Percentiles rank a stretch among this genome's conserved stretches.
Evolutionary conservation across 2,797 vertebrate species (phyloP).

Genomic region (Capromys pilorides): DNA sequence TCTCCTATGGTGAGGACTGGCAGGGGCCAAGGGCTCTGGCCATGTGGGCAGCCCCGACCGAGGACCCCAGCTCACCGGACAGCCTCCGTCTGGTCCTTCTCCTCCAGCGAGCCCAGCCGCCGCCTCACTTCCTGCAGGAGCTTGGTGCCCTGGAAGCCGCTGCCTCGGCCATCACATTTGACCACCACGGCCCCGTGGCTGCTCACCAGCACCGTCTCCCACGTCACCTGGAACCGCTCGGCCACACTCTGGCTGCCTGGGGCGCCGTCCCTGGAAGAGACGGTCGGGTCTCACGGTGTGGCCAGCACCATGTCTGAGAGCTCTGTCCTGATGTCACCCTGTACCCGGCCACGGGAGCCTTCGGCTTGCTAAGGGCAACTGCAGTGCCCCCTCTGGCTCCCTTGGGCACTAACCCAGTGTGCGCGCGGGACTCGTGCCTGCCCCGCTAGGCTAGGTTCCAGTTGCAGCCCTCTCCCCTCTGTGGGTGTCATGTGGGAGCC

Average conservation of each 20-base stretch:
- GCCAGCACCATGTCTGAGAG: fast-evolving
- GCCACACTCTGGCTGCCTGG: constrained; percentile 96
- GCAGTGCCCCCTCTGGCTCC: background rate
- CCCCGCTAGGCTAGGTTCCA: background rate
- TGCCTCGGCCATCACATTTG: constrained; percentile 95
- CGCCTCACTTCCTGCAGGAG: constrained; percentile 93
- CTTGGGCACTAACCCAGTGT: background rate
- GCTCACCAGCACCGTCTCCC: constrained; percentile 96
- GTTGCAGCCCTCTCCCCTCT: background rate
- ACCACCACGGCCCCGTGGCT: constrained; percentile 92
- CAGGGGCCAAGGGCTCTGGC: fast-evolving
- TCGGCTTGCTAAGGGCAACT: background rate
- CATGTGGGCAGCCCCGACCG: fast-evolving
- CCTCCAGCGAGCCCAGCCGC: constrained; percentile 91
- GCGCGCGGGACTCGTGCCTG: too few species aligned
- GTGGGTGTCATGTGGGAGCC: fast-evolving
- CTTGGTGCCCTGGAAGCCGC: constrained; percentile 96
- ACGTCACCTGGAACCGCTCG: constrained; percentile 93
- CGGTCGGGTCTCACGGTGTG: background rate
- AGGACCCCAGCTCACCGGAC: constrained; percentile 86
- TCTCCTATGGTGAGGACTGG: fast-evolving
- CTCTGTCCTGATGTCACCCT: too few species aligned
- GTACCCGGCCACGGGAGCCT: background rate
- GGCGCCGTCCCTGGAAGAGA: constrained; percentile 90
- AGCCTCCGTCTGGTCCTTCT: constrained; percentile 93